Conservation (phyloP, 2,888 invertebrate genomes). For the Eristalinus sepulchralis region DNA sequence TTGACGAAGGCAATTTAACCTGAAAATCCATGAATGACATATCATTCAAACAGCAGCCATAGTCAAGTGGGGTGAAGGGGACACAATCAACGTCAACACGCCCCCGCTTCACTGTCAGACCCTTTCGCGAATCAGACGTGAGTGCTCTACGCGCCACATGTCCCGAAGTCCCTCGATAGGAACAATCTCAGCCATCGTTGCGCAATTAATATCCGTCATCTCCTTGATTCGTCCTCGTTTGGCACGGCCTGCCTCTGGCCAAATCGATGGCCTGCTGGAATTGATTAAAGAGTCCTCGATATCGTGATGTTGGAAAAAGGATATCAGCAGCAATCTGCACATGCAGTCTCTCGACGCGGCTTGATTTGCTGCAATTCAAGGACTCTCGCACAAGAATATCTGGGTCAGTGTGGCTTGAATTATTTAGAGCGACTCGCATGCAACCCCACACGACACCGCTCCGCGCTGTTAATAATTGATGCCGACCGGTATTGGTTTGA, state of each 20-base stretch:
- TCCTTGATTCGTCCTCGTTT: not conserved
- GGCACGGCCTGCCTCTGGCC: not conserved
- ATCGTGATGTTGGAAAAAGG: not conserved
- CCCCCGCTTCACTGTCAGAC: not conserved
- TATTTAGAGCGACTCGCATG: slow-evolving; percentile 4
- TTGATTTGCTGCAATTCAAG: not conserved
- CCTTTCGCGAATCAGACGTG: not conserved
- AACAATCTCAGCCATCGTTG: slow-evolving; percentile 7
- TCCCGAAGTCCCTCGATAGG: not conserved
- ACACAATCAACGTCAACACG: slow-evolving; percentile 8
- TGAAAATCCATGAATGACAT: slow-evolving; percentile 14
- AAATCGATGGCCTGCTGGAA: slow-evolving; percentile 10
- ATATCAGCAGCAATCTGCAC: not conserved
- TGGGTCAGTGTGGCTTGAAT: slow-evolving; percentile 29
- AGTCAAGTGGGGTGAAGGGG: not conserved
- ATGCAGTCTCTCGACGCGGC: not conserved
- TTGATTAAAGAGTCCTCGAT: slow-evolving; percentile 22
- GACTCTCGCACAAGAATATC: not conserved
- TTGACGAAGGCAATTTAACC: slow-evolving; percentile 9
- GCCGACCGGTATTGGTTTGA: not conserved
- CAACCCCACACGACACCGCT: not conserved
- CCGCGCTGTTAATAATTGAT: not conserved
- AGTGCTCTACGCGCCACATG: not conserved
- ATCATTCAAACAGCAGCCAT: not conserved
- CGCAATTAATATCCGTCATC: slow-evolving; percentile 21